phyloP scores from a whole-genome alignment of 37 sponge, comb jelly and placozoan species.

The Oopsacas minuta region DNA sequence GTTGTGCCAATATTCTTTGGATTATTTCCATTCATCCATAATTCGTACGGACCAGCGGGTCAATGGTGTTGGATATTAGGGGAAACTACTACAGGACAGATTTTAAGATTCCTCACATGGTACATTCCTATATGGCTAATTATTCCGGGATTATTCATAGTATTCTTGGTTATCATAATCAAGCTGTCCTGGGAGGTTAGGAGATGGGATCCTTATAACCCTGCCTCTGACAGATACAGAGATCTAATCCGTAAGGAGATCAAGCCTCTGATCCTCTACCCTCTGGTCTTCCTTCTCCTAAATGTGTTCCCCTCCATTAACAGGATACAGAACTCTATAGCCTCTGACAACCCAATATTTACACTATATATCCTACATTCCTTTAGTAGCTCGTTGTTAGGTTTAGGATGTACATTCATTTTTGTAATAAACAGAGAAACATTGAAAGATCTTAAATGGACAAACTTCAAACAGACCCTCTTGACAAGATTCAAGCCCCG shows the following conservation, averaged over 20 bases:
- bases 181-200: background rate
- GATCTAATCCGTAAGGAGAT: constrained; percentile 27
- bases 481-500: background rate
- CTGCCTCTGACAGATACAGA: background rate
- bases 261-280: constrained; percentile 30
- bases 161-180: constrained; percentile 22
- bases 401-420: constrained; percentile 5
- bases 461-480: background rate
- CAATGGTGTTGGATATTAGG: constrained; percentile 57
- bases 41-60: constrained; percentile 40
- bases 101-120: constrained; percentile 24
- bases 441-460: background rate
- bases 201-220: constrained; percentile 1
- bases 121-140: constrained; percentile 26
- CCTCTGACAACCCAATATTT: background rate
- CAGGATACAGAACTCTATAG: constrained; percentile 21
- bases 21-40: constrained; percentile 42
- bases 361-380: constrained; percentile 40
- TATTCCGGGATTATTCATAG: constrained; percentile 8
- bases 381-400: constrained; percentile 31
- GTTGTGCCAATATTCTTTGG: constrained; percentile 33
- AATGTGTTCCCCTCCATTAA: constrained; percentile 36
- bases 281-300: constrained; percentile 31
- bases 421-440: constrained; percentile 14
- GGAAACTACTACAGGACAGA: constrained; percentile 19